Percentiles rank a stretch among this genome's conserved stretches.
phyloP scores from a whole-genome alignment of 2,113 vertebrate species.

The Microtus oregoni region DNA sequence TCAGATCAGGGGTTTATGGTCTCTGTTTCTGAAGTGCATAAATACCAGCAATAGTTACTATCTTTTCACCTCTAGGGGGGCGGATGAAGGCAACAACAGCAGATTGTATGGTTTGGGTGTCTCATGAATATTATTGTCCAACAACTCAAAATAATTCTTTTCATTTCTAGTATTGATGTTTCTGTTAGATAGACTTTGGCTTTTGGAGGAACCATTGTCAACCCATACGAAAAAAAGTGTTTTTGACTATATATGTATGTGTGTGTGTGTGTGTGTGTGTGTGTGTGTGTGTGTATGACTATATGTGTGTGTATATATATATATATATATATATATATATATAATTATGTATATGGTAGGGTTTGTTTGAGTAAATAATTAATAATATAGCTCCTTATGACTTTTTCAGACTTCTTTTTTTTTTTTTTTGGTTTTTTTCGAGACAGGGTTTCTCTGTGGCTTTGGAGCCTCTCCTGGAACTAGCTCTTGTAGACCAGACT shows the following conservation, averaged over 20 bases:
- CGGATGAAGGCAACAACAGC: too few species aligned
- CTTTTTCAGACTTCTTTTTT: not conserved
- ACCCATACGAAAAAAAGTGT: not conserved
- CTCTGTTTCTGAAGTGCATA: not conserved
- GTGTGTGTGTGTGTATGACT: too few species aligned
- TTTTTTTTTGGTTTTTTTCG: too few species aligned
- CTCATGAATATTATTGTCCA: not conserved
- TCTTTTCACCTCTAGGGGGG: not conserved
- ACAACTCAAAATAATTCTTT: not conserved
- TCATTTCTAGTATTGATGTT: not conserved
- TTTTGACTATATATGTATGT: not conserved
- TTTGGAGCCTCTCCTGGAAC: too few species aligned
- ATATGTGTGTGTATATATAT: too few species aligned
- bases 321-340: not conserved
- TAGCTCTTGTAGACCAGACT: too few species aligned
- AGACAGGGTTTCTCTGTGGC: too few species aligned
- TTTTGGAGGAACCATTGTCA: not conserved
- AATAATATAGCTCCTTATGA: not conserved
- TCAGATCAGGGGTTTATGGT: not conserved
- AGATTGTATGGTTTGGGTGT: not conserved
- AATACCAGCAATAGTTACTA: not conserved
- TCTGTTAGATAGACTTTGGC: too few species aligned
- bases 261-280: too few species aligned
- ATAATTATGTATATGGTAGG: not conserved
- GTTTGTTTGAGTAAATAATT: not conserved